A percentile compares a stretch with the other conserved stretches of the same genome.
Conservation (phyloP, 2,797 vertebrate genomes). For the Channallabes apus region DNA sequence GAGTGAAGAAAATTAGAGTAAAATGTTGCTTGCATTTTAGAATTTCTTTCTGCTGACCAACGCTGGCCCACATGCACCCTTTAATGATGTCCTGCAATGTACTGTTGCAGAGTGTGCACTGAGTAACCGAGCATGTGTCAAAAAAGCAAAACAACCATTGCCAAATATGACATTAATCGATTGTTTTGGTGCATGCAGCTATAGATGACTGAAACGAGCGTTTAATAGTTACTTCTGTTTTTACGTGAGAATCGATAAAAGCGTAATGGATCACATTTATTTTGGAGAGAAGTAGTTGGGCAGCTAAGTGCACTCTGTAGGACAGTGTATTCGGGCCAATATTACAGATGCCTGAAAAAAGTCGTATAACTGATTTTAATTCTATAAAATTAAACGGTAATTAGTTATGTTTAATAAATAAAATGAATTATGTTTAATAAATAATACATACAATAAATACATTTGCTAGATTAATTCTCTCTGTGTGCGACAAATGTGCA, state of each 20-base stretch:
- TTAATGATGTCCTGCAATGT: neutral
- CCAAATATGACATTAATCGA: conserved; percentile 39
- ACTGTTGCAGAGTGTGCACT: conserved; percentile 11
- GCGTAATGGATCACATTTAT: neutral
- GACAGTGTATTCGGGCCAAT: neutral
- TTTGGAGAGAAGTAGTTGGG: neutral
- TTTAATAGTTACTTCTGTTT: conserved; percentile 29
- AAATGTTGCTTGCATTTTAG: conserved; percentile 12
- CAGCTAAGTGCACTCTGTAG: neutral
- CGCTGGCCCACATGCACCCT: neutral
- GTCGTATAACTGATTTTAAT: neutral
- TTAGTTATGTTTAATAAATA: neutral
- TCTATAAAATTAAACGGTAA: neutral
- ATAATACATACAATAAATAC: neutral
- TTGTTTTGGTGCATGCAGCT: conserved; percentile 20
- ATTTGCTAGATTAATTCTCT: neutral
- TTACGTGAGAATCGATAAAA: conserved; percentile 38
- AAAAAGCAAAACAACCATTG: neutral
- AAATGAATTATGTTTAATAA: neutral
- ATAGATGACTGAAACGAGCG: conserved; percentile 13
- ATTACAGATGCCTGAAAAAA: neutral
- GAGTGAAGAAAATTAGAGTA: conserved; percentile 16
- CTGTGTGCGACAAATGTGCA: neutral
- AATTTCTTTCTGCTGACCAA: neutral
- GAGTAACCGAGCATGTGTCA: conserved; percentile 20